These are phyloP conservation scores for Pseudolaguvia tuberculata DNA, from an alignment of 2,113 vertebrate species.

Conservation along the genomic window DNA sequence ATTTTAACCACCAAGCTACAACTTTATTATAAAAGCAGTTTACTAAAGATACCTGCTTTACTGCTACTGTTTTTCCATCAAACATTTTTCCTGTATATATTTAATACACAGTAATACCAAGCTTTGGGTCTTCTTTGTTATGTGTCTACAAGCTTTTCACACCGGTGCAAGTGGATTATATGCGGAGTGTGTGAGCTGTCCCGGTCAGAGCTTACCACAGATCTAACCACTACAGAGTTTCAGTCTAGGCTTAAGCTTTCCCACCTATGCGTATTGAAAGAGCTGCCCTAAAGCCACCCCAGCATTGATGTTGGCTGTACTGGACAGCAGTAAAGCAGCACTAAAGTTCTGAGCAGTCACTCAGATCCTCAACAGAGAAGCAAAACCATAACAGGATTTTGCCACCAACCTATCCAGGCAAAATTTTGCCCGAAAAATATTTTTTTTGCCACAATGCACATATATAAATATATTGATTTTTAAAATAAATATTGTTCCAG, in stretches of 20 bases:
- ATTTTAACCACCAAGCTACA: too few species aligned
- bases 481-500: not conserved
- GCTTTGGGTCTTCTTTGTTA: not conserved
- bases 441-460: too few species aligned
- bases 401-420: not conserved
- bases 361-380: not conserved
- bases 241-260: not conserved
- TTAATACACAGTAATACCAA: too few species aligned
- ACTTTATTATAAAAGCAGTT: not conserved
- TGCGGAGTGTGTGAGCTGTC: not conserved
- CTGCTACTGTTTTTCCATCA: too few species aligned
- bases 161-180: not conserved
- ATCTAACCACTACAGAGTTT: not conserved
- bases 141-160: not conserved
- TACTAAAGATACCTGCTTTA: not conserved
- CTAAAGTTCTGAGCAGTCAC: not conserved
- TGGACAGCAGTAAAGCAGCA: not conserved
- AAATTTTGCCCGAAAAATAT: too few species aligned
- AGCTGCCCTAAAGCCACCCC: not conserved
- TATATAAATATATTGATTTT: too few species aligned
- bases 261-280: not conserved
- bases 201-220: too few species aligned
- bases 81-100: too few species aligned
- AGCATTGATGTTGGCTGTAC: not conserved
- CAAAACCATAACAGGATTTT: not conserved